These are phyloP conservation scores for Hololepta plana DNA, from an alignment of 2,888 invertebrate genomes.

Conservation along the genomic window DNA sequence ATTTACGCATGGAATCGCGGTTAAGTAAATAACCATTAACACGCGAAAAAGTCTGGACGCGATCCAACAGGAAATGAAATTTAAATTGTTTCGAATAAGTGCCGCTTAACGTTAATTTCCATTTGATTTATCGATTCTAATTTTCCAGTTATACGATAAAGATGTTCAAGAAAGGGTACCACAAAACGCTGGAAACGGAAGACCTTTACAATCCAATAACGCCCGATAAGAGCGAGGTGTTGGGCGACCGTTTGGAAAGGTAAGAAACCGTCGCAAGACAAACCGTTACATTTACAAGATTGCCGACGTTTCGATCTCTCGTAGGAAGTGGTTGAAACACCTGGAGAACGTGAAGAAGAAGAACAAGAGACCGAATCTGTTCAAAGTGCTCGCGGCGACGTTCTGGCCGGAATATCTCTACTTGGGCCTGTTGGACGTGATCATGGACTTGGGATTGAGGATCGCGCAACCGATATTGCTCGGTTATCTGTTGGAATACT, in stretches of 20 bases:
- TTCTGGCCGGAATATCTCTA: constrained; percentile 48
- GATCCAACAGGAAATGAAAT: too few species aligned
- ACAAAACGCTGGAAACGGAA: constrained; percentile 47
- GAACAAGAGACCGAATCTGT: constrained; percentile 40
- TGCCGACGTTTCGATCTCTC: background rate
- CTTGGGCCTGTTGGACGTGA: constrained; percentile 40
- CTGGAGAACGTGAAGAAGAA: constrained; percentile 34
- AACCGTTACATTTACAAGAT: constrained; percentile 3
- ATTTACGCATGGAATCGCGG: too few species aligned
- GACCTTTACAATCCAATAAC: constrained; percentile 57
- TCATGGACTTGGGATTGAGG: constrained; percentile 39
- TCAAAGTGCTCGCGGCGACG: constrained; percentile 43
- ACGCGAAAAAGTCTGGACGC: too few species aligned
- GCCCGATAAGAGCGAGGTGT: constrained; percentile 44
- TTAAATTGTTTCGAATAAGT: too few species aligned
- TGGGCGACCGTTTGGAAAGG: constrained; percentile 55
- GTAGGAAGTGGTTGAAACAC: constrained; percentile 51
- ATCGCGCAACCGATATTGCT: constrained; percentile 47
- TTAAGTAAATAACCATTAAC: too few species aligned
- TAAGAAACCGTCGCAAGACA: constrained; percentile 15
- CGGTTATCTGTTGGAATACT: constrained; percentile 46
- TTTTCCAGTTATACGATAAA: constrained; percentile 55
- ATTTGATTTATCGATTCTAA: constrained; percentile 5
- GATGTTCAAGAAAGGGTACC: constrained; percentile 56
- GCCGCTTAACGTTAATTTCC: too few species aligned